phyloP scores from a whole-genome alignment of 2,888 invertebrate genomes.

The Tricholauxania praeusta region DNA sequence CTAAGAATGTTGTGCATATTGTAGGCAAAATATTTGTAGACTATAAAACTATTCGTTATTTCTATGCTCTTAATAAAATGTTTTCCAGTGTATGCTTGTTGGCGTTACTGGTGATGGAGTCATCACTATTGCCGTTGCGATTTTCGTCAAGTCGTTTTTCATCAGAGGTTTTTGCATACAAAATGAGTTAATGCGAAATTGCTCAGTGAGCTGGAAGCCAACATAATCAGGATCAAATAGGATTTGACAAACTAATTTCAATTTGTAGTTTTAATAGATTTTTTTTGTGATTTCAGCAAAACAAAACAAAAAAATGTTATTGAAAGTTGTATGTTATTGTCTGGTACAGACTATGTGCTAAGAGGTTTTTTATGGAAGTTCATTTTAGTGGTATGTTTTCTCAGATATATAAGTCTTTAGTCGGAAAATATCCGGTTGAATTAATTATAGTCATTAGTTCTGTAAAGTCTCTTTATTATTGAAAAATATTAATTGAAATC shows the following conservation, averaged over 20 bases:
- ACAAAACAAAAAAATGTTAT: too few relatives aligned
- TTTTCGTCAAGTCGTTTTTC: slow-evolving; percentile 11
- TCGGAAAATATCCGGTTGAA: too few relatives aligned
- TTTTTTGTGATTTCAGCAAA: not conserved
- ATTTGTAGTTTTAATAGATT: slow-evolving; percentile 20
- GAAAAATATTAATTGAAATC: too few relatives aligned
- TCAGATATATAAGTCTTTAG: too few relatives aligned
- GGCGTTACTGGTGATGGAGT: not conserved
- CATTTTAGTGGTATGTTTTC: too few relatives aligned
- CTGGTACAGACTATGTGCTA: too few relatives aligned
- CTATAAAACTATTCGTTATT: not conserved
- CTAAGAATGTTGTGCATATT: not conserved
- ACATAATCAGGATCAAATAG: slow-evolving; percentile 33
- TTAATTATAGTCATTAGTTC: too few relatives aligned
- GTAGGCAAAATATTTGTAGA: not conserved
- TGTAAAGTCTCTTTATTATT: too few relatives aligned
- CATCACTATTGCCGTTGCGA: not conserved
- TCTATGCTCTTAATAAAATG: not conserved
- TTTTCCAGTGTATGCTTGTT: not conserved
- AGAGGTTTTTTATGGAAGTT: too few relatives aligned
- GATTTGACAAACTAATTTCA: slow-evolving; percentile 33
- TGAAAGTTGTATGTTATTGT: too few relatives aligned
- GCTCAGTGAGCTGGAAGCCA: slow-evolving; percentile 25
- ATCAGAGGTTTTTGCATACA: slow-evolving; percentile 31
- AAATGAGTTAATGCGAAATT: slow-evolving; percentile 29